Conservation (phyloP, 2,113 vertebrate genomes). For the Hemiprocne comata region DNA sequence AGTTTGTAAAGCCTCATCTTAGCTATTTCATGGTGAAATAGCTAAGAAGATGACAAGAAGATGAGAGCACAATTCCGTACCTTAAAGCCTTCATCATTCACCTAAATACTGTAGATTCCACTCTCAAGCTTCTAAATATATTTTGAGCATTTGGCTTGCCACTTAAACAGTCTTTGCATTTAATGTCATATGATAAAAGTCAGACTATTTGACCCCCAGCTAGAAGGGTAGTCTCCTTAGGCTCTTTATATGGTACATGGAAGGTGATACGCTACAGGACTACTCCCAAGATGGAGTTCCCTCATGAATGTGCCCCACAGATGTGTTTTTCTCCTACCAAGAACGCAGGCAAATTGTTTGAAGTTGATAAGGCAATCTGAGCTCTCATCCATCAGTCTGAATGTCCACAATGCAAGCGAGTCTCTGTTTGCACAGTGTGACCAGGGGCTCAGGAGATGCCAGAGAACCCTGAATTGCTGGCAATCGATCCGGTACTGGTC, state of each 20-base stretch:
- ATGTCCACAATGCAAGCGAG: constrained; percentile 87
- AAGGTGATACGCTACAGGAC: neutral
- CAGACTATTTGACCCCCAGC: neutral
- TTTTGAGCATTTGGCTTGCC: neutral
- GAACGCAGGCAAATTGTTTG: constrained; percentile 88
- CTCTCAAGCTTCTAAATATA: neutral
- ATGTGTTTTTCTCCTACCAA: constrained; percentile 76
- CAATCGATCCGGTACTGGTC: constrained; percentile 95
- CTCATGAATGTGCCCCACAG: neutral
- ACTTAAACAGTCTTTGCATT: neutral
- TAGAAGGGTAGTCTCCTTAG: neutral
- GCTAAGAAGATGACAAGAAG: neutral
- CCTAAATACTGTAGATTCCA: neutral
- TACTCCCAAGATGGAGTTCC: neutral
- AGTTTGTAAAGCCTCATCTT: neutral
- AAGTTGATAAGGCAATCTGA: constrained; percentile 92
- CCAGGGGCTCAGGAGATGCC: constrained; percentile 92
- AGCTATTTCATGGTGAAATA: neutral
- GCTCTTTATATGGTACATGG: neutral
- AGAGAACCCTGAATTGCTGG: constrained; percentile 89
- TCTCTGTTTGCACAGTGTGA: constrained; percentile 82
- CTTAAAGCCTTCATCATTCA: neutral
- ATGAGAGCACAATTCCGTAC: neutral
- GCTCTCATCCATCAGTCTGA: constrained; percentile 90
- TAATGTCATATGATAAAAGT: neutral